These are phyloP conservation scores for Rhaphigaster nebulosa DNA, from an alignment of 2,888 invertebrate species.

Conservation along the genomic window DNA sequence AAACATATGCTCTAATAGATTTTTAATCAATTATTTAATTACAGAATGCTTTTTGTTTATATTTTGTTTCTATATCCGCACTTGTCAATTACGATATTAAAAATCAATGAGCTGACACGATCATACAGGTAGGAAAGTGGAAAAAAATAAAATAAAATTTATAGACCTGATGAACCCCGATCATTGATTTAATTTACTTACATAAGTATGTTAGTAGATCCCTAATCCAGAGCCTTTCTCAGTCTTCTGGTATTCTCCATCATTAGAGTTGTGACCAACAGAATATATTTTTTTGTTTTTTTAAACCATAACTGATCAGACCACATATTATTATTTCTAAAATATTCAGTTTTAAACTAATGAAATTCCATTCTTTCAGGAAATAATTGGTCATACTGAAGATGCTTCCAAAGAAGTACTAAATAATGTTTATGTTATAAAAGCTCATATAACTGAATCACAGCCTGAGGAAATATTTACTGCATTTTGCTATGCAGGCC, in stretches of 20 bases:
- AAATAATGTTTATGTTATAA: conserved; percentile 87
- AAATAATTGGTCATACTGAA: conserved; percentile 87
- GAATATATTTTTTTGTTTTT: neutral
- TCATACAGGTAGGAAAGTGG: neutral
- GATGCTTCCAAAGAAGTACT: conserved; percentile 83
- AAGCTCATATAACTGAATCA: conserved; percentile 81
- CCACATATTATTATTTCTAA: neutral
- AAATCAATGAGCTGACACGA: neutral
- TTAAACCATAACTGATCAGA: neutral
- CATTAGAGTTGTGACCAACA: neutral
- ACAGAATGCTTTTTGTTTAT: too few relatives aligned
- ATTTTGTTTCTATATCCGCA: neutral
- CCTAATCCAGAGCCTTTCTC: neutral
- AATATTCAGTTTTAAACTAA: neutral
- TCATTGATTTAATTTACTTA: neutral
- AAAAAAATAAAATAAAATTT: too few relatives aligned
- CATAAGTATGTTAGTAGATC: neutral
- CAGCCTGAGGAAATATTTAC: conserved; percentile 84
- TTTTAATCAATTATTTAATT: too few relatives aligned
- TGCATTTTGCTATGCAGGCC: conserved; percentile 89
- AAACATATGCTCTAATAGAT: too few relatives aligned
- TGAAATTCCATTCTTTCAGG: conserved; percentile 68
- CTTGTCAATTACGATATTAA: neutral
- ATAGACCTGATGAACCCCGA: neutral
- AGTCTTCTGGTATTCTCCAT: neutral